A percentile compares a stretch with the other conserved stretches of the same genome.
Evolutionary conservation across 2,888 invertebrate species (phyloP).

Genomic region (Archips xylosteana): DNA sequence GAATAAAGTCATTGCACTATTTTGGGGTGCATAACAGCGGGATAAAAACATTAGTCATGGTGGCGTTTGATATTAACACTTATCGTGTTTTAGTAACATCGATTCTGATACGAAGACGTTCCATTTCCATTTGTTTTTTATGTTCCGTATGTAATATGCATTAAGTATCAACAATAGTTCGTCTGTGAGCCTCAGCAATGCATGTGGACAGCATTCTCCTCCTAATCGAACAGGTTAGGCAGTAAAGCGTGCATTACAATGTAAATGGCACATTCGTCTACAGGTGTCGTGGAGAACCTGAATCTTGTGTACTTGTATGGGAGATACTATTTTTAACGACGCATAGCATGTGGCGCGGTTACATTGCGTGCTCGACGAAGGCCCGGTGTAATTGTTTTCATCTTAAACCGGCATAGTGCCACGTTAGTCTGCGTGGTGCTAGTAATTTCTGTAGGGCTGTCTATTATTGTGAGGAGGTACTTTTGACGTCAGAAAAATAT

Average conservation of each 20-base stretch:
- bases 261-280: constrained; percentile 82
- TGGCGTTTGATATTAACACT: no score
- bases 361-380: constrained; percentile 58
- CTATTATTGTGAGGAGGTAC: not conserved
- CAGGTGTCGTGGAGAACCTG: constrained; percentile 78
- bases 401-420: constrained; percentile 44
- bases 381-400: not conserved
- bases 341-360: constrained; percentile 57
- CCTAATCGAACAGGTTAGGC: constrained; percentile 79
- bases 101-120: no score
- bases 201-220: constrained; percentile 77
- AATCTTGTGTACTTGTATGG: constrained; percentile 61
- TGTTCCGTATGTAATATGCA: constrained; percentile 10
- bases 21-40: no score
- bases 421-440: constrained; percentile 29
- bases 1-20: no score
- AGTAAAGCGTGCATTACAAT: constrained; percentile 78
- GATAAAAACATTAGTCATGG: no score
- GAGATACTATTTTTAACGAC: constrained; percentile 56
- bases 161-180: constrained; percentile 51
- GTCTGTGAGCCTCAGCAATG: constrained; percentile 50
- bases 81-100: no score
- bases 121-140: no score
- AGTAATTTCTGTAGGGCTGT: constrained; percentile 21
- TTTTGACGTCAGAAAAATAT: no score